phyloP scores from a whole-genome alignment of 2,888 invertebrate genomes.

The Anthophora plumipes region DNA sequence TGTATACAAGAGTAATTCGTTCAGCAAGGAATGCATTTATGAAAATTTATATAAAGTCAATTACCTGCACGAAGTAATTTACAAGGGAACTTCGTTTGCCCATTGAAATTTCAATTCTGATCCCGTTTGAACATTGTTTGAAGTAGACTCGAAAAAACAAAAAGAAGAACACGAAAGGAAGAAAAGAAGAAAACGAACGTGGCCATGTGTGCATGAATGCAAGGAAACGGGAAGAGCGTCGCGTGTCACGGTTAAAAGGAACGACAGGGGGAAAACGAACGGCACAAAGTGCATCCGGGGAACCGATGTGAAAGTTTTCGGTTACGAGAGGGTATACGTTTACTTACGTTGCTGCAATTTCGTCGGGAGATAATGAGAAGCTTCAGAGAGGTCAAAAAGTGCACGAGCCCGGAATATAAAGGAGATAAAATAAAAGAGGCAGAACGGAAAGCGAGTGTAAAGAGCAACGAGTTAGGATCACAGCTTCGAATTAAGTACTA shows the following conservation, averaged over 20 bases:
- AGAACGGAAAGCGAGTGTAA: constrained; percentile 12
- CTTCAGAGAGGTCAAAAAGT: background rate
- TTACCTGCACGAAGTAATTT: too few species aligned
- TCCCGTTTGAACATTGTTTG: background rate
- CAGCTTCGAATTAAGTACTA: constrained; percentile 13
- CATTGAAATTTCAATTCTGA: background rate
- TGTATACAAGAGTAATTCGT: too few species aligned
- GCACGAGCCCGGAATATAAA: constrained; percentile 4
- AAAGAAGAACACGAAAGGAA: background rate
- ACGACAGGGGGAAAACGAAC: too few species aligned
- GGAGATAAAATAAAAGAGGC: background rate
- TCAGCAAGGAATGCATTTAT: background rate
- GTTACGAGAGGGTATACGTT: constrained; percentile 5
- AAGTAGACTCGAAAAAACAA: background rate
- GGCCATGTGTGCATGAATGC: background rate
- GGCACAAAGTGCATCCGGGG: background rate
- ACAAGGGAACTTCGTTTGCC: too few species aligned
- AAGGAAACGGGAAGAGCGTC: background rate
- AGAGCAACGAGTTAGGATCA: background rate
- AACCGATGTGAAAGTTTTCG: constrained; percentile 5
- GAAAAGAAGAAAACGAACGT: background rate
- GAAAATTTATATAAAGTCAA: background rate
- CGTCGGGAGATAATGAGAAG: constrained; percentile 10
- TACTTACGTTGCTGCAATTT: constrained; percentile 25
- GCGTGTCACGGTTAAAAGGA: background rate